Conservation (phyloP, 2,888 invertebrate species). For the Bombylius discolor region DNA sequence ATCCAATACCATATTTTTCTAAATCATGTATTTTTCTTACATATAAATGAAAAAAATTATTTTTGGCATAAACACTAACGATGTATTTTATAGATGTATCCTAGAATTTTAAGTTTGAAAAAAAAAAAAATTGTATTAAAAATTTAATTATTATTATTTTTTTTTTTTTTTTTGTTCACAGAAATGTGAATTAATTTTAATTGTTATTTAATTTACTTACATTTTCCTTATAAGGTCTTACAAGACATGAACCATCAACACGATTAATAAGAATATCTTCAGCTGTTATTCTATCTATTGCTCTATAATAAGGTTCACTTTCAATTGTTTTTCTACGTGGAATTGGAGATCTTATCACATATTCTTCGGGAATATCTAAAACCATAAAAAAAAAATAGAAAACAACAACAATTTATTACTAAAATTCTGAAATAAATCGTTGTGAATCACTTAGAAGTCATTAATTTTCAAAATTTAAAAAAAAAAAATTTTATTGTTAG, state of each 20-base stretch:
- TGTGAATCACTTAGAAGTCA: not conserved
- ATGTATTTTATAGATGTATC: slow-evolving; percentile 32
- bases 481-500: no score
- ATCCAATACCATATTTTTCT: slow-evolving; percentile 29
- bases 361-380: not conserved
- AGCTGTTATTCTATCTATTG: slow-evolving; percentile 27
- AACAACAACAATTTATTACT: not conserved
- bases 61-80: slow-evolving; percentile 29
- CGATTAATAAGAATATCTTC: slow-evolving; percentile 27
- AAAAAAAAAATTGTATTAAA: not conserved
- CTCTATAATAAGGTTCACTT: slow-evolving; percentile 30
- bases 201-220: slow-evolving; percentile 13
- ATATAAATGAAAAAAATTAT: slow-evolving; percentile 31
- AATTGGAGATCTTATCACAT: not conserved
- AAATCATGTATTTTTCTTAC: slow-evolving; percentile 26
- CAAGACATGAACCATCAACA: slow-evolving; percentile 32
- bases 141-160: not conserved
- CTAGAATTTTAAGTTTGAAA: slow-evolving; percentile 11
- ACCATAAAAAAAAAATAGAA: not conserved
- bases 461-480: no score
- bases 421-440: not conserved
- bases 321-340: slow-evolving; percentile 22
- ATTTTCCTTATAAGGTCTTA: slow-evolving; percentile 31
- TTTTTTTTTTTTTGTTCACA: not conserved
- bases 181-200: not conserved